Conservation (phyloP, 2,113 vertebrate species). For the Labrus mixtus region DNA sequence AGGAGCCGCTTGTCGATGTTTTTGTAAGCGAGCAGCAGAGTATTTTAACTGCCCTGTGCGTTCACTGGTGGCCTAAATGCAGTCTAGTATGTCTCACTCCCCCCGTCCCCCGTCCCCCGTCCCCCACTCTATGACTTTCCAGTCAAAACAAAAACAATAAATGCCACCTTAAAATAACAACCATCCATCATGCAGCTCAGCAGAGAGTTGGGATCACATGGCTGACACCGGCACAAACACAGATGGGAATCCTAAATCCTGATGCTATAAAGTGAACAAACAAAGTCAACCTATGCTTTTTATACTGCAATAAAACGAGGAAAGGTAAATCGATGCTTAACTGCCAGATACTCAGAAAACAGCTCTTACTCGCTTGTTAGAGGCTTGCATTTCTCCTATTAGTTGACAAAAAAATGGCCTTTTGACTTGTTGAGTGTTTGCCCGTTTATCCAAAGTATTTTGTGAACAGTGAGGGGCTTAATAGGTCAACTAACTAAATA, state of each 20-base stretch:
- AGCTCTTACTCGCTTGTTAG: background rate
- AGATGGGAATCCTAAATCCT: conserved; percentile 6
- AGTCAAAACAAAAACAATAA: conserved; percentile 1
- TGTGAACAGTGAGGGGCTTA: conserved; percentile 20
- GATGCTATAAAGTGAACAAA: conserved; percentile 24
- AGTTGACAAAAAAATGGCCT: background rate
- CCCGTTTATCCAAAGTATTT: background rate
- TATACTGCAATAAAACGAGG: conserved; percentile 15
- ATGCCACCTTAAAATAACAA: background rate
- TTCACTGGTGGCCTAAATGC: conserved; percentile 7
- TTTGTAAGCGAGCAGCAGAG: too few relatives aligned
- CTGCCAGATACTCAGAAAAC: conserved; percentile 1
- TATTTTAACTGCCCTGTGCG: too few relatives aligned
- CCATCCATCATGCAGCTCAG: background rate
- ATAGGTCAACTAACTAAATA: background rate
- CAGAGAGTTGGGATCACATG: conserved; percentile 2
- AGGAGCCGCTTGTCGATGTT: too few relatives aligned
- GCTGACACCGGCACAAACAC: conserved; percentile 16
- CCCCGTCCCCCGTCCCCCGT: background rate
- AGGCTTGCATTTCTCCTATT: conserved; percentile 3
- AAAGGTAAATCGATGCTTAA: conserved; percentile 5
- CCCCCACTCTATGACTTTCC: background rate
- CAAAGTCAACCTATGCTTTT: conserved; percentile 22
- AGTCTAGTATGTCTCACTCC: background rate
- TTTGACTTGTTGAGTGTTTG: conserved; percentile 15